Evolutionary conservation across 1,140 invertebrate genomes (phyloP).

Genomic region (Drosophila hydei): DNA sequence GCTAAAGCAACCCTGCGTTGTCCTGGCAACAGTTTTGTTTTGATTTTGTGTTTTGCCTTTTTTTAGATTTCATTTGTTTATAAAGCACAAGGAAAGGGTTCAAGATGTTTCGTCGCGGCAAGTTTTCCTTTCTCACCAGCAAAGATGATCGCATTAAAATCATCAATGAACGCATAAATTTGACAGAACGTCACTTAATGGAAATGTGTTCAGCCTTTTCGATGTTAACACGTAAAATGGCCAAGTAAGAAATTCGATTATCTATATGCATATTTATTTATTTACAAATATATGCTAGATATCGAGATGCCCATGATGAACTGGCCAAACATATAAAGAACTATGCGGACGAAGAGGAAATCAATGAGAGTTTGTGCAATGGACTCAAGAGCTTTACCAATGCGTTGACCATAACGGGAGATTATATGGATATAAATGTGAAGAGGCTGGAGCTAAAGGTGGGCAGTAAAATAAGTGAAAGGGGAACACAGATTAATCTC

Average conservation of each 20-base stretch:
- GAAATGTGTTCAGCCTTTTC: conserved; percentile 88
- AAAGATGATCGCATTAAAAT: conserved; percentile 84
- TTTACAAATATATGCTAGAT: conserved; percentile 77
- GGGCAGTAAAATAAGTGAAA: neutral
- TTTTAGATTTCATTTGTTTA: conserved; percentile 1
- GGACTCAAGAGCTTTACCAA: conserved; percentile 87
- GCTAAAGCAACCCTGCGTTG: conserved; percentile 28
- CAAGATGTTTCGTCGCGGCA: conserved; percentile 78
- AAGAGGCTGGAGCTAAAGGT: conserved; percentile 89
- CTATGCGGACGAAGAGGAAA: conserved; percentile 88
- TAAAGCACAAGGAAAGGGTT: conserved; percentile 15
- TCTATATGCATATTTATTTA: neutral
- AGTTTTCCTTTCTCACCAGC: conserved; percentile 70
- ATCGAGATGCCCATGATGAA: conserved; percentile 89
- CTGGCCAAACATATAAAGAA: conserved; percentile 87
- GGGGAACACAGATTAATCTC: no score
- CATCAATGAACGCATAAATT: conserved; percentile 89
- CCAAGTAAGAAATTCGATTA: conserved; percentile 84
- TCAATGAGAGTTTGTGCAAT: conserved; percentile 88
- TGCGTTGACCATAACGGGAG: conserved; percentile 87
- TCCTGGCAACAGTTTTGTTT: conserved; percentile 49
- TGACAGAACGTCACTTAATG: conserved; percentile 88
- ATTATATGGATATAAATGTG: conserved; percentile 89
- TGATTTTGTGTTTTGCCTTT: conserved; percentile 18
- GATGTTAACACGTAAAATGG: conserved; percentile 88